phyloP scores from a whole-genome alignment of 1,140 invertebrate genomes.

The Neodiprion lecontei region DNA sequence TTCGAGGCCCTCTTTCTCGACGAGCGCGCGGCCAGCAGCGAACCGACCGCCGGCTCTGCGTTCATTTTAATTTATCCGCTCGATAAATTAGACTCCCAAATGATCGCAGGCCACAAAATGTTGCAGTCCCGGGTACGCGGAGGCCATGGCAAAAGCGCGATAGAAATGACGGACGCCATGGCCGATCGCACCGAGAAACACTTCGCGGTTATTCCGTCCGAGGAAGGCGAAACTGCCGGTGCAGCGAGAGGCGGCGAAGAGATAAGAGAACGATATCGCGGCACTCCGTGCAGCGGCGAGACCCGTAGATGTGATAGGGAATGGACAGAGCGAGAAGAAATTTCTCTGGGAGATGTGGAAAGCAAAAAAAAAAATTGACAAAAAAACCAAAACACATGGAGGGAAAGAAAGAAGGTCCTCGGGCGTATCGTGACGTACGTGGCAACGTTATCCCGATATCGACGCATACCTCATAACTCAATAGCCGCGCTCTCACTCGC shows the following conservation, averaged over 20 bases:
- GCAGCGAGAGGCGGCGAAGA: too few species aligned
- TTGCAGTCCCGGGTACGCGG: constrained; percentile 14
- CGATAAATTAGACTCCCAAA: constrained; percentile 57
- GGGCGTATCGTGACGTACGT: background rate
- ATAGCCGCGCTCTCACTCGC: background rate
- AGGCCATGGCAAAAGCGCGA: background rate
- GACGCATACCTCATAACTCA: constrained; percentile 7
- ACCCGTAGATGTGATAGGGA: constrained; percentile 28
- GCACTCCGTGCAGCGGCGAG: constrained; percentile 20
- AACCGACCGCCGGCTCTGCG: constrained; percentile 29
- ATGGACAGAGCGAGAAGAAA: constrained; percentile 33
- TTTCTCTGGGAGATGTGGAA: background rate
- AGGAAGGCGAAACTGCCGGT: too few species aligned
- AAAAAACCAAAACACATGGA: background rate
- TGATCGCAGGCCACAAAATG: constrained; percentile 40
- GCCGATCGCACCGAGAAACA: background rate
- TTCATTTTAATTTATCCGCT: constrained; percentile 53
- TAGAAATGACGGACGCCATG: background rate
- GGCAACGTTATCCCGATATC: constrained; percentile 2
- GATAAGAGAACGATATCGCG: too few species aligned
- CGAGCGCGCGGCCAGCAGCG: constrained; percentile 23
- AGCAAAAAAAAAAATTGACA: background rate
- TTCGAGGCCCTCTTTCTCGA: constrained; percentile 20
- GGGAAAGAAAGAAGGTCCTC: background rate
- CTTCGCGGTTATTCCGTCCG: background rate